Evolutionary conservation across 2,797 vertebrate genomes (phyloP).

Genomic region (Clarias platycephalus): DNA sequence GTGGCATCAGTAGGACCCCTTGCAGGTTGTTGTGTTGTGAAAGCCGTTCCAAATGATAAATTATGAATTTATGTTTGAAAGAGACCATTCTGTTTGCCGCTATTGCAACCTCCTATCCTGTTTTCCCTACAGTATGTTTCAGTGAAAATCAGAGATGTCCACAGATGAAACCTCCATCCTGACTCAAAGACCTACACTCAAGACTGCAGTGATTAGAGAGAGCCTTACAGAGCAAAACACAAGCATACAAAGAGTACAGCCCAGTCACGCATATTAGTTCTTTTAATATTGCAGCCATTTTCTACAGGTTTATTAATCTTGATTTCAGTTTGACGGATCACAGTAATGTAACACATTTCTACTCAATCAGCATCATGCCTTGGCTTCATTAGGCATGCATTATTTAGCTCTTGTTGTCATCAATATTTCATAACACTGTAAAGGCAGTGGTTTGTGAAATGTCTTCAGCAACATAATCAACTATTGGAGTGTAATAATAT

Average conservation of each 20-base stretch:
- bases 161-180: not conserved
- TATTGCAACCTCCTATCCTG: not conserved
- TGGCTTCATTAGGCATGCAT: slow-evolving; percentile 40
- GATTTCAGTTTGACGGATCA: slow-evolving; percentile 8
- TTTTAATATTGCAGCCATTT: not conserved
- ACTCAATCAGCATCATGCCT: slow-evolving; percentile 4
- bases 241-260: slow-evolving; percentile 8
- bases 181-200: slow-evolving; percentile 1
- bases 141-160: not conserved
- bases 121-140: not conserved
- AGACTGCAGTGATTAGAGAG: not conserved
- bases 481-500: slow-evolving; percentile 9
- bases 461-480: slow-evolving; percentile 17
- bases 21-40: not conserved
- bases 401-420: slow-evolving; percentile 29
- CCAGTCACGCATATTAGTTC: not conserved
- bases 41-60: not conserved
- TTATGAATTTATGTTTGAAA: not conserved
- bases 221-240: slow-evolving; percentile 4
- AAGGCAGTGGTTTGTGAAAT: slow-evolving; percentile 33
- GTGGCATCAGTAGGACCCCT: too few species aligned
- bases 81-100: not conserved
- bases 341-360: slow-evolving; percentile 14
- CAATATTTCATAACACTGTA: slow-evolving; percentile 23
- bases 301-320: not conserved